These are phyloP conservation scores for Deilephila elpenor DNA, from an alignment of 2,888 invertebrate species.

Conservation along the genomic window DNA sequence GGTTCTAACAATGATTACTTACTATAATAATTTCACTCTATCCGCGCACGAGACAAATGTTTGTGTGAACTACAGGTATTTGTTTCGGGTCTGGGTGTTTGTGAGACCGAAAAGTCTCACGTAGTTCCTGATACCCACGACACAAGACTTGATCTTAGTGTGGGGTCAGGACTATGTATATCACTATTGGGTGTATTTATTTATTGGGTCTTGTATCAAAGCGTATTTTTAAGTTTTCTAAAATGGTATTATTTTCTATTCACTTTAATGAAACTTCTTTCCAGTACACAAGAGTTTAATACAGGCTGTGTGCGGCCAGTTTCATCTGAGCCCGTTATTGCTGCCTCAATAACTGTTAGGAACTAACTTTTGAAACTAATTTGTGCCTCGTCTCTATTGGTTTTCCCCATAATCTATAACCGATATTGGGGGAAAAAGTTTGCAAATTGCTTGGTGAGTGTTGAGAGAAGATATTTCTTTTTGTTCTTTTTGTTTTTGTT, in stretches of 20 bases:
- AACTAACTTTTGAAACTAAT: constrained; percentile 15
- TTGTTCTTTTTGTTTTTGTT: too few relatives aligned
- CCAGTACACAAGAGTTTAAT: constrained; percentile 8
- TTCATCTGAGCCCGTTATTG: constrained; percentile 13
- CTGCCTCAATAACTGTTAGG: constrained; percentile 7
- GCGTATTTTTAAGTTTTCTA: not conserved
- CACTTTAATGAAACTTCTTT: constrained; percentile 11
- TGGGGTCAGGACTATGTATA: too few relatives aligned
- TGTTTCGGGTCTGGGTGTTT: too few relatives aligned
- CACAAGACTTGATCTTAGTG: too few relatives aligned
- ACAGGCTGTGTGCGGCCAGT: not conserved
- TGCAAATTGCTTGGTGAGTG: not conserved
- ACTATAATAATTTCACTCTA: too few relatives aligned
- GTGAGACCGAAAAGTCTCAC: too few relatives aligned
- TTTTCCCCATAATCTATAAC: not conserved
- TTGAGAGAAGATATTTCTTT: not conserved
- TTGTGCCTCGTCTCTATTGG: not conserved
- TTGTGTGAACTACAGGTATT: too few relatives aligned
- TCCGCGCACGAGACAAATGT: too few relatives aligned
- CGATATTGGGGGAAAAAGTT: not conserved
- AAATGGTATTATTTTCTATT: too few relatives aligned
- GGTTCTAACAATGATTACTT: too few relatives aligned
- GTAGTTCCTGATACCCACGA: too few relatives aligned
- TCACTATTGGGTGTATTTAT: too few relatives aligned
- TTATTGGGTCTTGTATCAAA: not conserved